Evolutionary conservation across 2,113 vertebrate genomes (phyloP).

Genomic region (Sturnira hondurensis): DNA sequence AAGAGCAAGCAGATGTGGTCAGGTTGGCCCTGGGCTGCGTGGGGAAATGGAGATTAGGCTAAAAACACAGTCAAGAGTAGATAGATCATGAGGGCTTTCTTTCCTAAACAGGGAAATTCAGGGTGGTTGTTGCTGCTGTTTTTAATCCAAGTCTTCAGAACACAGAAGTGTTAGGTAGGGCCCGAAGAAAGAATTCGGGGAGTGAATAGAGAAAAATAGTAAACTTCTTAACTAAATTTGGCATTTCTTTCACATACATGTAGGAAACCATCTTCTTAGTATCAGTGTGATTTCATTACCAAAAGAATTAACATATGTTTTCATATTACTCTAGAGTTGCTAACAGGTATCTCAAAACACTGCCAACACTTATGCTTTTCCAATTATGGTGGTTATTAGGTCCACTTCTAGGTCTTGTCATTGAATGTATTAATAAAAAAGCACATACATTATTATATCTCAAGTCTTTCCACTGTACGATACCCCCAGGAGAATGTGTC

Average conservation of each 20-base stretch:
- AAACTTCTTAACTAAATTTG: background rate
- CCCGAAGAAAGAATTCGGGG: slow-evolving; percentile 16
- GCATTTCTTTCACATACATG: background rate
- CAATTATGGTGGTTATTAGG: background rate
- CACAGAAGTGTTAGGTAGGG: background rate
- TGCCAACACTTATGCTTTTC: background rate
- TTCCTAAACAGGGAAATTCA: background rate
- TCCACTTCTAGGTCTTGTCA: background rate
- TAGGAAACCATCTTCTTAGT: background rate
- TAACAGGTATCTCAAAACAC: background rate
- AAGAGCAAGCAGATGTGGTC: background rate
- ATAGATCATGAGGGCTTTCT: background rate
- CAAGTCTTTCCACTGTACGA: background rate
- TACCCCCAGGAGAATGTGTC: background rate
- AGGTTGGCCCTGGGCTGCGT: background rate
- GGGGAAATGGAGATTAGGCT: background rate
- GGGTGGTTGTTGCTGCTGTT: too few species aligned
- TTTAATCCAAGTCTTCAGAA: background rate
- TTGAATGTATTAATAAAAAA: background rate
- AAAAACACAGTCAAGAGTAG: background rate
- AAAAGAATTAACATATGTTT: background rate
- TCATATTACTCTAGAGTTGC: background rate
- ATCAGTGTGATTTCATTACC: background rate
- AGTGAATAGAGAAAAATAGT: background rate
- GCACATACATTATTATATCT: background rate